A percentile compares a stretch with the other conserved stretches of the same genome.
Evolutionary conservation across 2,113 vertebrate genomes (phyloP).

Genomic region (Podiceps cristatus): DNA sequence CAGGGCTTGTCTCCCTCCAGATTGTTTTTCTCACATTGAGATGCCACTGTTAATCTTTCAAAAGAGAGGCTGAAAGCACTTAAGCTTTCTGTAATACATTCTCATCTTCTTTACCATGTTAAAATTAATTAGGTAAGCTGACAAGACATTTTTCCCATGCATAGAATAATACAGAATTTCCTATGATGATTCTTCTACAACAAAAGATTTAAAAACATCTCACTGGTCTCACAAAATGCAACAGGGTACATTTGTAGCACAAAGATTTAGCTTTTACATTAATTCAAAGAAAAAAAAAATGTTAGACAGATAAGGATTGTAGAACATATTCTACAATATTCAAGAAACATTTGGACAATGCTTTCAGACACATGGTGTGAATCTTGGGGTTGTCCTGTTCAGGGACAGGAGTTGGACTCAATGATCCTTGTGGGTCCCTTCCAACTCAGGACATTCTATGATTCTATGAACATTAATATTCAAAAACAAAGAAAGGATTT

Average conservation of each 20-base stretch:
- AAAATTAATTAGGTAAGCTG: constrained; percentile 34
- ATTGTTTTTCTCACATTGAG: constrained; percentile 52
- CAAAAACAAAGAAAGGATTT: background rate
- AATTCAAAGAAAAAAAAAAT: background rate
- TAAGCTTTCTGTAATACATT: constrained; percentile 31
- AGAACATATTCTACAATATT: background rate
- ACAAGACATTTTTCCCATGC: background rate
- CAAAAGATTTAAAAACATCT: background rate
- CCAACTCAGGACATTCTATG: too few relatives aligned
- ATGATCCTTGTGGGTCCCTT: too few relatives aligned
- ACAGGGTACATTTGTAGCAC: background rate
- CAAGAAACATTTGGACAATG: too few relatives aligned
- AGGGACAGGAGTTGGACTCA: too few relatives aligned
- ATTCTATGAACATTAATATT: background rate
- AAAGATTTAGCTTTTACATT: background rate
- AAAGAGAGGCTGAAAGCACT: constrained; percentile 32
- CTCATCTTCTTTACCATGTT: background rate
- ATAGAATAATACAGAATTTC: background rate
- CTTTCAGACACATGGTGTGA: too few relatives aligned
- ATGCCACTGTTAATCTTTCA: constrained; percentile 30
- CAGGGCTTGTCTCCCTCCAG: constrained; percentile 22
- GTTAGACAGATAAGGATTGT: background rate
- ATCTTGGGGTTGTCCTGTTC: too few relatives aligned
- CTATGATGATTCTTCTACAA: background rate
- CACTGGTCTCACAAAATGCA: background rate